phyloP scores from a whole-genome alignment of 2,797 vertebrate genomes.

The Hydrocynus forskahlii region DNA sequence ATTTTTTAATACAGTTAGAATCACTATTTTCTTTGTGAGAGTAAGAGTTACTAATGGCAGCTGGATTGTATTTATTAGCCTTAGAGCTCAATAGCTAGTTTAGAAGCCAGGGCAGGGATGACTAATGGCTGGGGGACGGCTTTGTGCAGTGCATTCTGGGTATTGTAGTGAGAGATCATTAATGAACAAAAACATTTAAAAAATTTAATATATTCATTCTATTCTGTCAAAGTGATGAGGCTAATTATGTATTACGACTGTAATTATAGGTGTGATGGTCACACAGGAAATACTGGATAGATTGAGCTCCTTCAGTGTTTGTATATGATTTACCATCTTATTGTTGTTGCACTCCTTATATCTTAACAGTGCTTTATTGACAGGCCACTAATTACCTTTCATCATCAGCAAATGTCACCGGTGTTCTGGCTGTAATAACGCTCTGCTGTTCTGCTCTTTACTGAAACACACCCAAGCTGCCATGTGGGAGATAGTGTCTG shows the following conservation, averaged over 20 bases:
- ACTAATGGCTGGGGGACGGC: neutral
- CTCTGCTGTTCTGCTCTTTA: slow-evolving; percentile 51
- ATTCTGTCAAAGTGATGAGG: too few species aligned
- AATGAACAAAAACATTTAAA: too few species aligned
- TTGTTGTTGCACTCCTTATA: neutral
- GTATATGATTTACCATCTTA: neutral
- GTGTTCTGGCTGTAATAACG: slow-evolving; percentile 46
- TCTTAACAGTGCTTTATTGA: slow-evolving; percentile 33
- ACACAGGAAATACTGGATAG: too few species aligned
- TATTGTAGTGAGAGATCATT: neutral
- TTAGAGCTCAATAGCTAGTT: neutral
- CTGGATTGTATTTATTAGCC: neutral
- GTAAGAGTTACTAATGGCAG: neutral
- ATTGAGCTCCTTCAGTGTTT: neutral
- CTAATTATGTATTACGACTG: too few species aligned
- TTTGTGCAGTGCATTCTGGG: neutral
- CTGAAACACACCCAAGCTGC: slow-evolving; percentile 63
- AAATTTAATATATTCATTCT: too few species aligned
- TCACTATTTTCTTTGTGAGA: too few species aligned
- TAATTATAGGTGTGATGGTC: too few species aligned
- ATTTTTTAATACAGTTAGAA: neutral
- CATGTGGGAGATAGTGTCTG: slow-evolving; percentile 40
- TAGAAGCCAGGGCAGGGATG: neutral
- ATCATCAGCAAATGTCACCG: slow-evolving; percentile 41
- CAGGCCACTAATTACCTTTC: slow-evolving; percentile 3